Evolutionary conservation across 1,140 invertebrate species (phyloP).

Genomic region (Hyposmocoma kahamanoa): DNA sequence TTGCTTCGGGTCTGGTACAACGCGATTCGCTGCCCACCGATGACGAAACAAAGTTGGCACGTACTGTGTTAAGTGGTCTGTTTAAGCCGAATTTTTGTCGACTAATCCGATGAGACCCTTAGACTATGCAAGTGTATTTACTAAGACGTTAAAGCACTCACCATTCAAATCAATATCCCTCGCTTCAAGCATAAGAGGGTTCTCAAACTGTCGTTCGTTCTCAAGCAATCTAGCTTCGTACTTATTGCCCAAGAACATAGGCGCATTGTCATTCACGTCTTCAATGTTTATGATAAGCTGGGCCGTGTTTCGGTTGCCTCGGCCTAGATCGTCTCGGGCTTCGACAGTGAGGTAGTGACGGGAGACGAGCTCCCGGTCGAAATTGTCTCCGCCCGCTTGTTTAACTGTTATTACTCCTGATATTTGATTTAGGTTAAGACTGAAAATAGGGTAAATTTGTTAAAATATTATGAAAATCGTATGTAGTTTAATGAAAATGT

Average conservation of each 20-base stretch:
- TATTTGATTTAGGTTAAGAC: conserved; percentile 85
- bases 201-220: conserved; percentile 86
- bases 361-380: conserved; percentile 91
- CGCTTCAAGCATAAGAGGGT: conserved; percentile 84
- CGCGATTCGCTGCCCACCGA: too few relatives aligned
- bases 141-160: conserved; percentile 34
- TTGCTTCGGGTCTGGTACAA: too few relatives aligned
- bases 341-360: conserved; percentile 94
- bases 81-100: too few relatives aligned
- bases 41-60: too few relatives aligned
- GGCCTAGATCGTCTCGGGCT: conserved; percentile 89
- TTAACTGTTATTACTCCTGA: conserved; percentile 90
- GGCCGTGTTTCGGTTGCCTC: conserved; percentile 85
- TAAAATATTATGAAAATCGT: too few relatives aligned
- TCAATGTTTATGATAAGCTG: conserved; percentile 90
- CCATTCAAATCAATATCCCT: conserved; percentile 91
- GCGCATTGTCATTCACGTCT: conserved; percentile 92
- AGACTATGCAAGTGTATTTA: background rate
- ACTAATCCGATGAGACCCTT: too few relatives aligned
- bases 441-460: too few relatives aligned
- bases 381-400: conserved; percentile 79
- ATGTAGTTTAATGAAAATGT: too few relatives aligned
- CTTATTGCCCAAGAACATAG: conserved; percentile 85
- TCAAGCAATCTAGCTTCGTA: conserved; percentile 90
- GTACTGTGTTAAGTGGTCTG: too few relatives aligned